Evolutionary conservation across 1,140 invertebrate species (phyloP), one percentile per base, ranked within the genome.

Genomic region (Tetraneura akinire): DNA sequence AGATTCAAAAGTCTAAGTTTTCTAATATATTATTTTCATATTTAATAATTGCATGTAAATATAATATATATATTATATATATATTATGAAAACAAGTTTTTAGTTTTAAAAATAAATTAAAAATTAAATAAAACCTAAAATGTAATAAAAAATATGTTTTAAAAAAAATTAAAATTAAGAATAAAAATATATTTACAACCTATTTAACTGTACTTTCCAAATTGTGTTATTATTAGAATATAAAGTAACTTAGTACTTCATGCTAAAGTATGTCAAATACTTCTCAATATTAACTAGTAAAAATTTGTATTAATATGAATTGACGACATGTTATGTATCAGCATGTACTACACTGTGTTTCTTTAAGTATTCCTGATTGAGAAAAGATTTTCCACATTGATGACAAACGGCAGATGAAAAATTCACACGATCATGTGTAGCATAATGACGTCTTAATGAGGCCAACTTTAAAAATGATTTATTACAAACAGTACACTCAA

Each of bases 321-420:
- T 55, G 14, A 60, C 16, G 14, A 60, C 16, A 21, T 70, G 51
- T 68, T 64, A 76, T 1, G 73, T 1, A 70, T 74, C 80, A 32
- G 81, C 60, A 74, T 83, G 82, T 32, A 82, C 81, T 13, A 82
- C 83, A 83, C 85, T 86, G 80, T 87, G 86, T 16, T 85, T 84
- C 57, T 87, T 87, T 0, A 88, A 81, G 0, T 87, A 86, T 81
- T 91, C 92, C 47, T 91, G 91, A 23, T 92, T 92, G 0, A 92
- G 92, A 83, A 93, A 94, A 14, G 89, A 90, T 66, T 90, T 90
- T 0, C 88, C 91, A 84, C 92, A 93, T 68, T 91, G 87, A 51
- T 90, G 89, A 83, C 92, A 93, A 81, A 92, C 90, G 14, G 80
- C 81, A 6, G 81, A 80, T 29, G 74, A 78, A 21, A 62, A 78